Percentiles rank a stretch among this genome's conserved stretches.
Evolutionary conservation across 2,797 vertebrate species (phyloP).

Genomic region (Alosa sapidissima): DNA sequence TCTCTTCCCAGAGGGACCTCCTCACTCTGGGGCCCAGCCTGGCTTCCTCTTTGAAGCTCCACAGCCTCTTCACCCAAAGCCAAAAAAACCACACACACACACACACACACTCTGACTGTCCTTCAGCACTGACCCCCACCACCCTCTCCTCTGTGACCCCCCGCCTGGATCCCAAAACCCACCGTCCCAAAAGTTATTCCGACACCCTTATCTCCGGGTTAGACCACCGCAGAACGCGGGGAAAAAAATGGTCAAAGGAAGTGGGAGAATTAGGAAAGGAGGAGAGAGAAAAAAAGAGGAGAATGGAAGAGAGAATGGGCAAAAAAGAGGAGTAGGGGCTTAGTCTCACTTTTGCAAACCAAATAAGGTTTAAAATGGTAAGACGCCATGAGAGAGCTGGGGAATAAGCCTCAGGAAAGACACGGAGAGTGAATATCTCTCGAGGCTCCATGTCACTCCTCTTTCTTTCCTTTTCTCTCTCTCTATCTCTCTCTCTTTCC

Average conservation of each 20-base stretch:
- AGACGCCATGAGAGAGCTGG: slow-evolving; percentile 72
- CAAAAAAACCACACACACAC: background rate
- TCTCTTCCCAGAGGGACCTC: slow-evolving; percentile 62
- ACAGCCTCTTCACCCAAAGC: slow-evolving; percentile 61
- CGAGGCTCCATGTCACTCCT: slow-evolving; percentile 32
- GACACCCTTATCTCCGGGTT: slow-evolving; percentile 65
- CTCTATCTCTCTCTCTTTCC: slow-evolving; percentile 43
- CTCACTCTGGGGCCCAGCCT: slow-evolving; percentile 70
- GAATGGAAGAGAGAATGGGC: slow-evolving; percentile 33
- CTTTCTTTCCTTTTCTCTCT: background rate
- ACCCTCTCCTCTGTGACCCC: slow-evolving; percentile 58
- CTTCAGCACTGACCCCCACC: slow-evolving; percentile 52
- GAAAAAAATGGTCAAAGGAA: slow-evolving; percentile 22
- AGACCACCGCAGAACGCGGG: slow-evolving; percentile 61
- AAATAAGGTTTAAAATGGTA: slow-evolving; percentile 79
- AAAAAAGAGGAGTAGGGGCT: slow-evolving; percentile 65
- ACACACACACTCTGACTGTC: slow-evolving; percentile 43
- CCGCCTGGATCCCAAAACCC: slow-evolving; percentile 60
- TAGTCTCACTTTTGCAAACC: slow-evolving; percentile 81
- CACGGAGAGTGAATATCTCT: slow-evolving; percentile 66
- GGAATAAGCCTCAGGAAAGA: slow-evolving; percentile 72
- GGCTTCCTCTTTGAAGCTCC: slow-evolving; percentile 76
- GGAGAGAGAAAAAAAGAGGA: background rate
- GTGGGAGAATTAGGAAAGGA: background rate
- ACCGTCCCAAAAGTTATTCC: slow-evolving; percentile 65